Evolutionary conservation across 2,888 invertebrate species (phyloP).

Genomic region (Dynastes tityus): DNA sequence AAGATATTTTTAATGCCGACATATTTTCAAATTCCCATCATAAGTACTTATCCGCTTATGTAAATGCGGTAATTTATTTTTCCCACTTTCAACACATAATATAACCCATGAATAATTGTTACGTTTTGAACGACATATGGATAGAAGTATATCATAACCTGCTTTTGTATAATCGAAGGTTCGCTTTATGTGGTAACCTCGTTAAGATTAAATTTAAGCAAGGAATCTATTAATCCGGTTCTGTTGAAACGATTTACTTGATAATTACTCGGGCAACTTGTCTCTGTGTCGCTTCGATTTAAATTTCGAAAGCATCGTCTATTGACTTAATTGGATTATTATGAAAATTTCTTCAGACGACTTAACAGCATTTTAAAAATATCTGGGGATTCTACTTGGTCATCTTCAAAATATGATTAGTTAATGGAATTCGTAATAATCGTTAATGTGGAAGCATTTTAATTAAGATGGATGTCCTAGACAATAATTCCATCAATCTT

Average conservation of each 20-base stretch:
- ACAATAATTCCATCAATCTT: constrained; percentile 21
- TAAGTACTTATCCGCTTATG: background rate
- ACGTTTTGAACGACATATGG: background rate
- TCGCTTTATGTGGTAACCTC: background rate
- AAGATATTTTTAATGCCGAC: background rate
- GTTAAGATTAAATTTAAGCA: background rate
- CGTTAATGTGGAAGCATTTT: constrained; percentile 30
- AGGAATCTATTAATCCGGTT: constrained; percentile 26
- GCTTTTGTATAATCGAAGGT: background rate
- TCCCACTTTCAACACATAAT: background rate
- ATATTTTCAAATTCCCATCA: background rate
- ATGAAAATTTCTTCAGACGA: constrained; percentile 8
- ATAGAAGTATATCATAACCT: background rate
- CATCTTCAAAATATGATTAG: constrained; percentile 33
- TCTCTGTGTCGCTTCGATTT: constrained; percentile 20
- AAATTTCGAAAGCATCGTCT: constrained; percentile 29
- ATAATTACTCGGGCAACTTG: constrained; percentile 25
- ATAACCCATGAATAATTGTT: background rate
- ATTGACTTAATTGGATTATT: constrained; percentile 15
- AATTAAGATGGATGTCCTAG: constrained; percentile 26
- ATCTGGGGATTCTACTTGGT: background rate
- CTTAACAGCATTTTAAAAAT: constrained; percentile 17
- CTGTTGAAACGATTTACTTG: constrained; percentile 24
- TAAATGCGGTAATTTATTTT: background rate
- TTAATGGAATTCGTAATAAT: constrained; percentile 23